phyloP scores from a whole-genome alignment of 2,113 vertebrate species.

The Oriolus oriolus region DNA sequence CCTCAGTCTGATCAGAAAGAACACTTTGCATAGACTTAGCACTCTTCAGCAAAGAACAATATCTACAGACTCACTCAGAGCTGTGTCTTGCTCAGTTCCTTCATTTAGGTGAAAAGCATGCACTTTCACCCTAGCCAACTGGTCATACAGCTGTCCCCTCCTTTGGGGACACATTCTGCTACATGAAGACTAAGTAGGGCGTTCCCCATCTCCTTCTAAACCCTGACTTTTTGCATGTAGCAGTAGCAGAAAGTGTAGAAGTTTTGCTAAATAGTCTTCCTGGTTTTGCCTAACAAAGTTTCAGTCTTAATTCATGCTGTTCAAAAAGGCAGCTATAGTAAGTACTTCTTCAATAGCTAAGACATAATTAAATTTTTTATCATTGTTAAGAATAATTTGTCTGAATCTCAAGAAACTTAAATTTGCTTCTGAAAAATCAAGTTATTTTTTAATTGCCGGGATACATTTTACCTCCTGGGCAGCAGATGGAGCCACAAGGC shows the following conservation, averaged over 20 bases:
- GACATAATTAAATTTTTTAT: neutral
- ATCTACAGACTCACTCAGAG: neutral
- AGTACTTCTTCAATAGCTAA: neutral
- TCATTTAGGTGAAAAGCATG: neutral
- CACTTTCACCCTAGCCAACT: neutral
- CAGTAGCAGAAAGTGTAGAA: neutral
- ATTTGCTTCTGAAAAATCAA: neutral
- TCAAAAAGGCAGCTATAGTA: neutral
- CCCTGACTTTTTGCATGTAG: neutral
- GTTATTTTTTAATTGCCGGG: neutral
- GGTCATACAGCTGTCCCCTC: neutral
- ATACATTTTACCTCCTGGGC: neutral
- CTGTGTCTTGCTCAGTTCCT: neutral
- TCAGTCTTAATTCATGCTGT: neutral
- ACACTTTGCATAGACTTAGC: neutral
- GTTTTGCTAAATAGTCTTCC: neutral
- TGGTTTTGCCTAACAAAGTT: neutral
- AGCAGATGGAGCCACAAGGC: conserved; percentile 17
- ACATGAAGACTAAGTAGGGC: neutral
- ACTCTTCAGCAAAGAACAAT: neutral
- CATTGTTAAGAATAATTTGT: neutral
- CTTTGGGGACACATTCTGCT: neutral
- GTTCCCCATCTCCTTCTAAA: neutral
- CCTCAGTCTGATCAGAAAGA: neutral
- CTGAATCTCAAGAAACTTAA: neutral